Evolutionary conservation across 1,140 invertebrate species (phyloP), one percentile per base, ranked within the genome.

Genomic region (Ladona fulva): DNA sequence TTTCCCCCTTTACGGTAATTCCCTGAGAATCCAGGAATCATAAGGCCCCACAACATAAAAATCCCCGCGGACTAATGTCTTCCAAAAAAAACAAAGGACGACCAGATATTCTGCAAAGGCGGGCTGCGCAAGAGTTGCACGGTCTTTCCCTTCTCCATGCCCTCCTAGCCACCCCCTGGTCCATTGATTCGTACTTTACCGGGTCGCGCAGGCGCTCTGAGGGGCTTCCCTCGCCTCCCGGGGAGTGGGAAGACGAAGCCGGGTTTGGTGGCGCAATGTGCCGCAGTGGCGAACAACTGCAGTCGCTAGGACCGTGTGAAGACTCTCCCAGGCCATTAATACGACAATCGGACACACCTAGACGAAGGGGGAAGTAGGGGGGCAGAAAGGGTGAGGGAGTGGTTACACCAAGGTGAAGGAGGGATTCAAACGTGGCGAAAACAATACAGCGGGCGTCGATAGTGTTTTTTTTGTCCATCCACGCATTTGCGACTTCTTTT

Each of bases 311-410:
- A 22, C 52, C 52, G 52, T 12, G 52, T 16, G 52, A 66, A 66
- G n/a, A 66, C 52, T 66, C 52, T 16, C 52, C 52, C 52, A 37
- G 52, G 52, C 52, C 52, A 66, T 66, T 66, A 66, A 66, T 66
- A 66, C 44, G 44, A 52, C 52, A 66, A 66, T 66, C 52, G 52
- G 52, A 66, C 52, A 66, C 52, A 66, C 52, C 52, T 66, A 66
- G 29, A 37, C 29, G 29, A 37, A 8, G 29, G 29, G 29, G 29
- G 1, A 8, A 8, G 29, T 1, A 37, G 29, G 29, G 29, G 8
- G 29, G 1, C 29, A 8, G 29, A n/a, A n/a, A n/a, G 29, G 29
- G 29, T 37, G 29, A 37, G 29, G 29, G 29, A 37, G 29, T 37
- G 29, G 29, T 37, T 37, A 1, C 3, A 37, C 29, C 29, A 37